These are phyloP conservation scores for Turritopsis dohrnii DNA, from an alignment of 30 jellyfish, hydroid and myxozoan genomes.

Conservation along the genomic window DNA sequence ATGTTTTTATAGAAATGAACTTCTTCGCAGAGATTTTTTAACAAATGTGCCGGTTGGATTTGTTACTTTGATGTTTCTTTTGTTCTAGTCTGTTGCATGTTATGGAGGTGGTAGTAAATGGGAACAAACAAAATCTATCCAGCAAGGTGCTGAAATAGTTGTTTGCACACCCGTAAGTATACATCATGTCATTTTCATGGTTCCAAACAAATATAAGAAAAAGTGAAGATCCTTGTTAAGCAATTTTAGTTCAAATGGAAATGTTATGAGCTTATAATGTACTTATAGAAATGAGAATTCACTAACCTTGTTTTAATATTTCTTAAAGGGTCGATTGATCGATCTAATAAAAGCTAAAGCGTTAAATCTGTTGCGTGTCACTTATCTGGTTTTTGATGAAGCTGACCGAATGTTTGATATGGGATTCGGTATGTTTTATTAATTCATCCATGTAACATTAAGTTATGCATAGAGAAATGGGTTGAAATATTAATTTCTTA, in stretches of 20 bases:
- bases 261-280: too few species aligned
- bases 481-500: too few species aligned
- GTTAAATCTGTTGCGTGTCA: slow-evolving; percentile 71
- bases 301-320: background rate
- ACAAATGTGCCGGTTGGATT: background rate
- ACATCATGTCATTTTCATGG: too few species aligned
- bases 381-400: slow-evolving; percentile 94
- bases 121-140: slow-evolving; percentile 90
- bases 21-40: too few species aligned
- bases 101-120: slow-evolving; percentile 99
- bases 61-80: background rate
- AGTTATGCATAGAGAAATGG: too few species aligned
- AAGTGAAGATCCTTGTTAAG: too few species aligned
- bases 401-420: slow-evolving; percentile 98
- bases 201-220: too few species aligned
- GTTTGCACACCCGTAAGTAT: slow-evolving; percentile 92
- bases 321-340: slow-evolving; percentile 83
- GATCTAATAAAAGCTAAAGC: slow-evolving; percentile 92
- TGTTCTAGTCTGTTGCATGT: slow-evolving; percentile 79
- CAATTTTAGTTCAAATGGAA: too few species aligned
- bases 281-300: too few species aligned
- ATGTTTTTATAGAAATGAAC: too few species aligned
- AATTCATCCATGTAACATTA: too few species aligned
- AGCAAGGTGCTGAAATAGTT: slow-evolving; percentile 96
- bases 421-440: slow-evolving; percentile 84